These are phyloP conservation scores for Acronicta psi DNA, from an alignment of 2,888 invertebrate genomes.

Conservation along the genomic window DNA sequence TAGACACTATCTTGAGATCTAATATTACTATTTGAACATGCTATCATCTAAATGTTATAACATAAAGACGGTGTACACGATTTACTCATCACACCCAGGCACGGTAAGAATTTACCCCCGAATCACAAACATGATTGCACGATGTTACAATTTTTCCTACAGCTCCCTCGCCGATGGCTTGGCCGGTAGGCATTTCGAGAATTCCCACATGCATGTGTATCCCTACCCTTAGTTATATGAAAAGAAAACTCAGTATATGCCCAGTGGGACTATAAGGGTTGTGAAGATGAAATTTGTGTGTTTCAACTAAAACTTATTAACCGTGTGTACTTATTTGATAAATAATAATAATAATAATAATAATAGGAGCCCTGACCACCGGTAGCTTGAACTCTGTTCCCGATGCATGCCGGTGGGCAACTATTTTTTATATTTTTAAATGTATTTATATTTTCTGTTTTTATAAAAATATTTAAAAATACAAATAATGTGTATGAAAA, in stretches of 20 bases:
- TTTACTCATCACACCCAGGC: neutral
- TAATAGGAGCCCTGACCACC: too few species aligned
- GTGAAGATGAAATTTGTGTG: slow-evolving; percentile 35
- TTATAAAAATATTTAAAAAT: too few species aligned
- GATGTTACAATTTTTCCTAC: slow-evolving; percentile 34
- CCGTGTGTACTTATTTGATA: neutral
- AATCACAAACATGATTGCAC: slow-evolving; percentile 18
- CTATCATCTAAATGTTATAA: neutral
- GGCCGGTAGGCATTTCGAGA: slow-evolving; percentile 13
- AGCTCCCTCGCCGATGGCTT: slow-evolving; percentile 35
- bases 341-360: too few species aligned
- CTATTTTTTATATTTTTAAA: too few species aligned
- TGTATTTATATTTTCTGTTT: too few species aligned
- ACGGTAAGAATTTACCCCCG: neutral
- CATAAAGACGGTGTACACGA: neutral
- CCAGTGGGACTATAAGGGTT: slow-evolving; percentile 30
- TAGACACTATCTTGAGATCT: too few species aligned
- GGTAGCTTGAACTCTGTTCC: too few species aligned
- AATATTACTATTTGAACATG: neutral
- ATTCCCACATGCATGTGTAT: slow-evolving; percentile 16
- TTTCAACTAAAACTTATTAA: slow-evolving; percentile 28
- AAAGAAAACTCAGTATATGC: slow-evolving; percentile 19
- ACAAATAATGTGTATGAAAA: too few species aligned
- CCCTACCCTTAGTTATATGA: slow-evolving; percentile 25
- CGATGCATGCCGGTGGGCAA: too few species aligned